Evolutionary conservation across 2,888 invertebrate genomes (phyloP), one percentile per base, ranked within the genome.

Genomic region (Cheilosia urbana): DNA sequence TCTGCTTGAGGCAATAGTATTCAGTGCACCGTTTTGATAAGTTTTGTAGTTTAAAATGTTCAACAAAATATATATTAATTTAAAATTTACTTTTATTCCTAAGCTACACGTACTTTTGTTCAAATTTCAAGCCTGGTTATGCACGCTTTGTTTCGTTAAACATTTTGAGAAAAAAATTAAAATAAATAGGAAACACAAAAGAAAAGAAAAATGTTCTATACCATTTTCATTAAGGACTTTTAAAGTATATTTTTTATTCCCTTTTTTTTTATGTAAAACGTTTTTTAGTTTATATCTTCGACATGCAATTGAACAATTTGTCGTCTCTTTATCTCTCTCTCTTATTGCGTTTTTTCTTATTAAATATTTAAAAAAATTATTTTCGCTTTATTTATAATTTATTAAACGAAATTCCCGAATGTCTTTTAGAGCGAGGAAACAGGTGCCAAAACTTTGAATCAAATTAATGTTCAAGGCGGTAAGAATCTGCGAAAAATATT

Each of bases 391-490:
- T 62, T 78, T 81, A 66, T 84, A 21, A 63, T 84, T 71, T 71
- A 75, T 80, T 84, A 65, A 77, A 87, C 76, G 53, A 84, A 76
- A 73, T 60, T 77, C 60, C 72, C 66, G 69, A 79, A 87, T 87
- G 80, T 88, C 87, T 88, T 88, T 85, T 96, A 98, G 97, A 97
- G 97, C 94, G 96, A 97, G 95, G 97, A 98, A 93, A 95, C 96
- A 93, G 98, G 97, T 93, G 95, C 96, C 93, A 96, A 96, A 94
- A 97, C 97, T 92, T 94, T 97, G 94, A 96, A 96, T 93, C 95
- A 95, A 95, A 94, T 98, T 94, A 95, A 96, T 93, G 96, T 96
- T 93, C 98, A 98, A 96, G 97, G 97, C 96, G 97, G 97, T 97
- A 97, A 97, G 96, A 94, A 93, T 93, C 92, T 91, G 68, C 68